Percentiles rank a stretch among this genome's conserved stretches.
Conservation (phyloP, 2,797 vertebrate genomes). For the Sparus aurata region DNA sequence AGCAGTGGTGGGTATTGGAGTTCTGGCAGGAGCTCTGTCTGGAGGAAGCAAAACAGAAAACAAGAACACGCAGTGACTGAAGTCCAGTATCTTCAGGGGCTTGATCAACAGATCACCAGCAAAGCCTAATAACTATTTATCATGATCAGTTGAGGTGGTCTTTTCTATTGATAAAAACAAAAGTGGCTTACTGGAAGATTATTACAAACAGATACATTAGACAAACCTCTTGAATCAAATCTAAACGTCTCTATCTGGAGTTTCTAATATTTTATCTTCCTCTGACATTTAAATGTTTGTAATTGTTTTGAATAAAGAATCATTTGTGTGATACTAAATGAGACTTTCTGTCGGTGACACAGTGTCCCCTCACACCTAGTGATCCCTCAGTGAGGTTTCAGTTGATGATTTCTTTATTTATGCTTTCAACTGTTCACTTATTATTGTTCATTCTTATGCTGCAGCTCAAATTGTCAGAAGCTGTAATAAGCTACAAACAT, state of each 20-base stretch:
- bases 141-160: no score
- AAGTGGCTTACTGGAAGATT: neutral
- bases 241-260: neutral
- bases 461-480: no score
- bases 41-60: constrained; percentile 69
- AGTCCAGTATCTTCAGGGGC: no score
- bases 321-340: neutral
- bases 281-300: constrained; percentile 16
- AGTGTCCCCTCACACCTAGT: neutral
- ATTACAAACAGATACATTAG: neutral
- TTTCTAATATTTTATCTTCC: neutral
- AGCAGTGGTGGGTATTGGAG: constrained; percentile 61
- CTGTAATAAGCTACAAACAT: no score
- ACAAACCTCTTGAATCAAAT: no score
- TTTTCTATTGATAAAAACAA: neutral
- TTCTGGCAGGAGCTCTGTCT: constrained; percentile 59
- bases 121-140: constrained; percentile 18
- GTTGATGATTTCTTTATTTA: neutral
- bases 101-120: neutral
- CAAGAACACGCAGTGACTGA: constrained; percentile 59
- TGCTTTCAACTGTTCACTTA: no score
- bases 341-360: neutral
- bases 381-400: neutral
- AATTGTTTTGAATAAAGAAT: constrained; percentile 46
- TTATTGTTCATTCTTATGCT: no score